phyloP scores from a whole-genome alignment of 2,113 vertebrate species.

The Arenaria interpres region DNA sequence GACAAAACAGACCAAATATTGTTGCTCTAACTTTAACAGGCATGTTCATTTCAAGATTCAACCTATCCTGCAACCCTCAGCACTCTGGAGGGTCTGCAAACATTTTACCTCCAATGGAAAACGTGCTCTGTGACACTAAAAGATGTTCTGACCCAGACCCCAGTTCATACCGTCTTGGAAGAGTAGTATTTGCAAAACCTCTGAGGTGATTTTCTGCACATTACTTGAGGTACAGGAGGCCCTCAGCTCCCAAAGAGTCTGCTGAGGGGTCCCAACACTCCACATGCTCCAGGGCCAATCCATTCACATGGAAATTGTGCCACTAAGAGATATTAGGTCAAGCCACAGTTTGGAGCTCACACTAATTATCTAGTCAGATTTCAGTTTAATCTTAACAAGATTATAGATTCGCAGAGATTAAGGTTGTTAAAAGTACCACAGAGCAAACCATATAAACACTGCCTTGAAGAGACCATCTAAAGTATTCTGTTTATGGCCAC shows the following conservation, averaged over 20 bases:
- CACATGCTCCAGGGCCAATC: neutral
- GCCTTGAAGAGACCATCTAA: neutral
- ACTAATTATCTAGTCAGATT: conserved; percentile 46
- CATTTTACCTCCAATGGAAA: neutral
- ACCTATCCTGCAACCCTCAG: neutral
- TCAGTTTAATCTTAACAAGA: conserved; percentile 33
- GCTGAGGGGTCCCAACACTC: neutral
- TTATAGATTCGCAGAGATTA: conserved; percentile 39
- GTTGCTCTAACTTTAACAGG: neutral
- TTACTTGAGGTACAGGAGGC: neutral
- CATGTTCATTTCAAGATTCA: neutral
- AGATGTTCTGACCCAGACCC: neutral
- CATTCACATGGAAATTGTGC: conserved; percentile 8
- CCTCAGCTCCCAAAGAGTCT: neutral
- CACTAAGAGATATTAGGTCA: neutral
- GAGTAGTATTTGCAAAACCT: neutral
- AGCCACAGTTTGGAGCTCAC: neutral
- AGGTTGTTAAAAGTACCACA: conserved; percentile 31
- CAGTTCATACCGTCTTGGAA: neutral
- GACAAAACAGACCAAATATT: neutral
- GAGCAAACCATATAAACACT: conserved; percentile 35
- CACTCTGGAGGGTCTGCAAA: neutral
- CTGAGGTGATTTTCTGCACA: neutral
- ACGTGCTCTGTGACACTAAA: accelerated
- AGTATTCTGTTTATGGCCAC: neutral